Evolutionary conservation across 2,113 vertebrate species (phyloP).

Genomic region (Entelurus aequoreus): DNA sequence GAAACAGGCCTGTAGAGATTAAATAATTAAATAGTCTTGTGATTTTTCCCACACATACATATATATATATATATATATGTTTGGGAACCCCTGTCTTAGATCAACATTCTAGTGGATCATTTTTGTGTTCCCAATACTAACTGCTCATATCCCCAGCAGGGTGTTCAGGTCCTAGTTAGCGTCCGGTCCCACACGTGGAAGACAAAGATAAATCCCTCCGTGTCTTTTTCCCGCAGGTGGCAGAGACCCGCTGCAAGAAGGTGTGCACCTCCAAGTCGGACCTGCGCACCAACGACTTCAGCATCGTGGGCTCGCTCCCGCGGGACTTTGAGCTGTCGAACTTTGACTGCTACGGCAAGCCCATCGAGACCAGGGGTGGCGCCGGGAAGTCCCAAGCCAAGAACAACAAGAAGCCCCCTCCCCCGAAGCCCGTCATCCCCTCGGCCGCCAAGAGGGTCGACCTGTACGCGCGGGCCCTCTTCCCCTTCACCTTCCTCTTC

Average conservation of each 20-base stretch:
- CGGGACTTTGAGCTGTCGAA: slow-evolving; percentile 98
- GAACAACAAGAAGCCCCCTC: slow-evolving; percentile 89
- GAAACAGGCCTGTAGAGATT: no score
- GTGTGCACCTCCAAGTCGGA: slow-evolving; percentile 98
- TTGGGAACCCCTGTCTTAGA: no score
- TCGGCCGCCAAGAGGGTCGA: slow-evolving; percentile 93
- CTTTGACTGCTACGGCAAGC: slow-evolving; percentile 98
- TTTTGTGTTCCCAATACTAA: no score
- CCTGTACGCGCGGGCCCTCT: slow-evolving; percentile 91
- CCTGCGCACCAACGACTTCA: slow-evolving; percentile 96
- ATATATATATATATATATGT: no score
- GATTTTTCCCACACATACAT: no score
- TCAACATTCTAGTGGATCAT: no score
- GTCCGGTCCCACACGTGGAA: no score
- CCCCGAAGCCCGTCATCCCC: slow-evolving; percentile 93
- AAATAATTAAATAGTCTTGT: no score
- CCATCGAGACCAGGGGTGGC: slow-evolving; percentile 77
- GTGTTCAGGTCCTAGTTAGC: no score
- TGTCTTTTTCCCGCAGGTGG: slow-evolving; percentile 73
- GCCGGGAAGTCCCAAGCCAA: slow-evolving; percentile 86
- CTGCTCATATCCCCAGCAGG: background rate
- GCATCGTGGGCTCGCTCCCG: slow-evolving; percentile 96
- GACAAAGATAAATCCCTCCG: background rate
- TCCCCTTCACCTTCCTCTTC: slow-evolving; percentile 98
- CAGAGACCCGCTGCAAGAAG: slow-evolving; percentile 95